phyloP scores from a whole-genome alignment of 1,140 invertebrate species.

The Scaptomyza montana region DNA sequence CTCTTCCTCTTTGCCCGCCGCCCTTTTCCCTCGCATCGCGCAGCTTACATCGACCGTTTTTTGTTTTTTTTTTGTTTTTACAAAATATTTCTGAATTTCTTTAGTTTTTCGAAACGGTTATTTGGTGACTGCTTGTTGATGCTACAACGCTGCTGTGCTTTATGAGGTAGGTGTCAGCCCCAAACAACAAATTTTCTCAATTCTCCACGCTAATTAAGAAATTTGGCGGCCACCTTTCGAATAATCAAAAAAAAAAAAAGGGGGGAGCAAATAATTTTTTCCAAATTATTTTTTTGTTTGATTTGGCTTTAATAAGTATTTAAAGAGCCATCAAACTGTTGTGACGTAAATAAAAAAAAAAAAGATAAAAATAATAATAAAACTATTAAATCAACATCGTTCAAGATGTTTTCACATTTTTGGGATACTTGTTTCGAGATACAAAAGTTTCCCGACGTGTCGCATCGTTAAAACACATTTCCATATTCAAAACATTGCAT shows the following conservation, averaged over 20 bases:
- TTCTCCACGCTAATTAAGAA: slow-evolving; percentile 5
- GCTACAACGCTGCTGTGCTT: slow-evolving; percentile 19
- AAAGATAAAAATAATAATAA: background rate
- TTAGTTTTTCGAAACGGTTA: background rate
- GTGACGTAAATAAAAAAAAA: slow-evolving; percentile 67
- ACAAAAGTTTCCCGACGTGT: slow-evolving; percentile 28
- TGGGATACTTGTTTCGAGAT: background rate
- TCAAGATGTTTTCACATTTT: slow-evolving; percentile 21
- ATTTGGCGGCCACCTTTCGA: slow-evolving; percentile 33
- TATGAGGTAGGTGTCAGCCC: slow-evolving; percentile 35
- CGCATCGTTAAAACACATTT: slow-evolving; percentile 71
- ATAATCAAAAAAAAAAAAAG: slow-evolving; percentile 19
- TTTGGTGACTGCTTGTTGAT: slow-evolving; percentile 30
- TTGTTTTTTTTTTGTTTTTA: background rate
- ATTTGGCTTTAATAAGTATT: slow-evolving; percentile 68
- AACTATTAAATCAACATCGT: slow-evolving; percentile 3
- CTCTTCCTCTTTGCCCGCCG: background rate
- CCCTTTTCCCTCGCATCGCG: background rate
- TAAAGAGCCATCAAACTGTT: slow-evolving; percentile 72
- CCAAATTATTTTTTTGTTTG: slow-evolving; percentile 31
- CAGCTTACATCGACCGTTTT: background rate
- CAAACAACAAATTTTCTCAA: background rate
- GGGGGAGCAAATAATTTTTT: slow-evolving; percentile 7
- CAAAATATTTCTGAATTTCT: background rate
- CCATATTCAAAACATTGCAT: slow-evolving; percentile 72